These are phyloP conservation scores for Polymixis lichenea DNA, from an alignment of 2,888 invertebrate genomes.

Conservation along the genomic window DNA sequence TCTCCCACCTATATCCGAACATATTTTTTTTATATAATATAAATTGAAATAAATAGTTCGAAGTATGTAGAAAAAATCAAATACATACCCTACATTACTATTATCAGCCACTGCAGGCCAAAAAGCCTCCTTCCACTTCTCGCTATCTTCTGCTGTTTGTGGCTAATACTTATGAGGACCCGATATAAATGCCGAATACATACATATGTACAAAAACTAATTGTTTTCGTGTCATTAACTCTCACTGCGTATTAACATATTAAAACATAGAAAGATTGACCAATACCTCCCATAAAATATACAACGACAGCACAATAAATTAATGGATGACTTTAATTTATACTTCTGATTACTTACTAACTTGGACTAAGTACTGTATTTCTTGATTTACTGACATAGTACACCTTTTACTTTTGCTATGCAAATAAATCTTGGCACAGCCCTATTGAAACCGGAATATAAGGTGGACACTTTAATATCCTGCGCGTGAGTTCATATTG, in stretches of 20 bases:
- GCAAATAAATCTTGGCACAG: constrained; percentile 50
- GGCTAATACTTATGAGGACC: background rate
- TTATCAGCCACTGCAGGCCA: background rate
- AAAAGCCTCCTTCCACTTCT: too few relatives aligned
- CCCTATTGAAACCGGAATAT: constrained; percentile 78
- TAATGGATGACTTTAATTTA: constrained; percentile 41
- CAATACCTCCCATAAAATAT: constrained; percentile 22
- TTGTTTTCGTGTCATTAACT: constrained; percentile 4
- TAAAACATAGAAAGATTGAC: constrained; percentile 9
- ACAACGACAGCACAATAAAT: constrained; percentile 35
- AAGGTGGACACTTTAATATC: constrained; percentile 75
- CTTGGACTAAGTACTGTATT: constrained; percentile 25
- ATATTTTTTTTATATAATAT: too few relatives aligned
- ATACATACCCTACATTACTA: background rate
- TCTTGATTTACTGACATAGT: constrained; percentile 28
- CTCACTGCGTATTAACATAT: constrained; percentile 21
- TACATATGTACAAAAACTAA: background rate
- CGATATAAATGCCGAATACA: background rate
- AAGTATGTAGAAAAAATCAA: background rate
- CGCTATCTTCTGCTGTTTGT: background rate
- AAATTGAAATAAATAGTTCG: background rate
- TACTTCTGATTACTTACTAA: constrained; percentile 35
- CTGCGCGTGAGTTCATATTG: constrained; percentile 72
- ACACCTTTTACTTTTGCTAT: constrained; percentile 49
- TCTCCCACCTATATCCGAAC: too few relatives aligned